A percentile compares a stretch with the other conserved stretches of the same genome.
Evolutionary conservation across 2,113 vertebrate species (phyloP).

Genomic region (Gobius niger): DNA sequence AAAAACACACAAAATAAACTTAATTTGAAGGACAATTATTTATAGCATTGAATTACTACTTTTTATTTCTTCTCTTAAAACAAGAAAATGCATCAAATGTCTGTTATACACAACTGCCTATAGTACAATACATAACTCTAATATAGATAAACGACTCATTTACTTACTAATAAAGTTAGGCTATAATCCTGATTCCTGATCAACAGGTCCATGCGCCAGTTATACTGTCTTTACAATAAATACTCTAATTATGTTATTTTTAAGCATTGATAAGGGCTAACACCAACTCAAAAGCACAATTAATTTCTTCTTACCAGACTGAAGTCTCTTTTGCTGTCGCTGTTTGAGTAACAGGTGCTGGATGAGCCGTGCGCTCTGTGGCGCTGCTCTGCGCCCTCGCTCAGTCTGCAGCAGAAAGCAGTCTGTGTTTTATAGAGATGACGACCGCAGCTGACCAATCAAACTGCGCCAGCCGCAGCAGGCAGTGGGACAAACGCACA

Average conservation of each 20-base stretch:
- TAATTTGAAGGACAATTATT: too few relatives aligned
- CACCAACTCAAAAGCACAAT: neutral
- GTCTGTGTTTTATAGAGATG: conserved; percentile 56
- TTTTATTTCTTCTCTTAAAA: too few relatives aligned
- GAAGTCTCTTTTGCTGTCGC: conserved; percentile 10
- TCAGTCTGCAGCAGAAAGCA: conserved; percentile 38
- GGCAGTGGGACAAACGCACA: conserved; percentile 2
- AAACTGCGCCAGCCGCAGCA: conserved; percentile 20
- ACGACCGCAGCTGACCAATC: conserved; percentile 61
- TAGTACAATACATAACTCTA: too few relatives aligned
- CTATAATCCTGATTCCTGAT: neutral
- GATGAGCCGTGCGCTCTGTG: conserved; percentile 32
- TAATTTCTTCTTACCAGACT: conserved; percentile 13
- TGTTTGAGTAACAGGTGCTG: conserved; percentile 47
- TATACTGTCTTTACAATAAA: neutral
- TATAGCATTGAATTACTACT: too few relatives aligned
- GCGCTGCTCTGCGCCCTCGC: conserved; percentile 45
- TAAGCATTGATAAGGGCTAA: neutral
- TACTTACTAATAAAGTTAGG: neutral
- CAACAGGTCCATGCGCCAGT: conserved; percentile 36
- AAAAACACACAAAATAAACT: too few relatives aligned
- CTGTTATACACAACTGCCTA: too few relatives aligned
- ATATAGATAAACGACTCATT: too few relatives aligned
- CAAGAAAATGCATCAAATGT: too few relatives aligned
- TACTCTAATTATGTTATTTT: neutral